Evolutionary conservation across 2,113 vertebrate genomes (phyloP), one percentile per base, ranked within the genome.

Genomic region (Coptodon rendalli): DNA sequence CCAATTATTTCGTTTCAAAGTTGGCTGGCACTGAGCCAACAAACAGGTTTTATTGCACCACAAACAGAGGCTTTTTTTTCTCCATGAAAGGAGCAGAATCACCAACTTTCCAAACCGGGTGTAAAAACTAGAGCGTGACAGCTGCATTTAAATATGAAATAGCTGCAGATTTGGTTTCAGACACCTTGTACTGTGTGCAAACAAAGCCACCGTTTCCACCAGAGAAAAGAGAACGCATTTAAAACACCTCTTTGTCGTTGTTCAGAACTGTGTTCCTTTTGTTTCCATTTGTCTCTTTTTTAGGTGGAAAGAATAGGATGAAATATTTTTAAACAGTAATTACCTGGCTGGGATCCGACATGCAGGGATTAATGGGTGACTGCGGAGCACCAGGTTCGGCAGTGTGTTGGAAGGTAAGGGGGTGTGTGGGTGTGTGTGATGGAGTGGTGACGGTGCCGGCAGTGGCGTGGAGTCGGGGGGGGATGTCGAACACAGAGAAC

Each of bases 241-340:
- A 95, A 95, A 96, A 86, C 94, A 45, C 81, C 90, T 90, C 96
- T 96, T 96, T 96, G 96, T 96, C 94, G 89, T 95, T 94, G 94
- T 96, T 96, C 95, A 89, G 92, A 90, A 95, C 94, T 87, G 91
- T 92, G 92, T 96, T 96, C 89, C 95, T 91, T 96, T 96, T 96
- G 95, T 97, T 96, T 94, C 90, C 83, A 7, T 90, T 96, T 96
- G 93, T 95, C 96, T 96, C 94, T 94, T 86, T 91, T 95, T 95
- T 95, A 85, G 80, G 40, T 97, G 97, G 94, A 97, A 97, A 97
- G 98, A 98, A 97, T 97, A 97, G 98, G 97, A 99, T 97, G 98
- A 99, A 97, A 97, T 99, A 96, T 99, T 99, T 99, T 98, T 99
- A 98, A 99, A 99, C 97, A 97, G 97, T 98, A 99, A 99, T 98